phyloP scores from a whole-genome alignment of 2,113 vertebrate species.

The Apteryx mantelli region DNA sequence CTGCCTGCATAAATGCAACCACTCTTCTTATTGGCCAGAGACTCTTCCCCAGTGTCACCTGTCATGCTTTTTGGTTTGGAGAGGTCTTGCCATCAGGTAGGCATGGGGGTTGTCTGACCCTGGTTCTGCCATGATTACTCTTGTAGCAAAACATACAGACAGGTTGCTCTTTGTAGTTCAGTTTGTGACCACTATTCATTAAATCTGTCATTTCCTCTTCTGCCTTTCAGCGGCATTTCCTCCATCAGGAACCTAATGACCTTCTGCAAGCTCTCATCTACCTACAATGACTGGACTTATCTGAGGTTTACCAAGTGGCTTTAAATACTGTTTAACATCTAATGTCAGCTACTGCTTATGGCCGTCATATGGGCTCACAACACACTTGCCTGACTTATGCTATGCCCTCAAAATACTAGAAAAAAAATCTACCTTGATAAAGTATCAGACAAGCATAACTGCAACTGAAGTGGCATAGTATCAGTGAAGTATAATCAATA shows the following conservation, averaged over 20 bases:
- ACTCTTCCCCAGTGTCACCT: neutral
- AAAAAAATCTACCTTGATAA: neutral
- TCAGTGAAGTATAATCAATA: neutral
- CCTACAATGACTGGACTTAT: conserved; percentile 7
- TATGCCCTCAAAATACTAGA: neutral
- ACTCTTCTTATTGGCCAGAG: neutral
- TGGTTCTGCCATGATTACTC: neutral
- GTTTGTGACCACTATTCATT: conserved; percentile 15
- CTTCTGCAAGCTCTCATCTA: conserved; percentile 26
- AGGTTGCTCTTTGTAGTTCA: neutral
- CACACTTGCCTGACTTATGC: neutral
- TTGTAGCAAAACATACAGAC: neutral
- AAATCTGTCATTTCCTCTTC: conserved; percentile 64
- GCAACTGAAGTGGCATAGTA: neutral
- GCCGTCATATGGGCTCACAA: neutral
- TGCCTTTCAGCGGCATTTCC: conserved; percentile 58
- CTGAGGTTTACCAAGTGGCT: conserved; percentile 41
- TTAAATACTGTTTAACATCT: neutral
- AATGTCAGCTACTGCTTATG: neutral
- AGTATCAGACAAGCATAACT: neutral
- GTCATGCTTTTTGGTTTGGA: neutral
- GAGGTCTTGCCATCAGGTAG: neutral
- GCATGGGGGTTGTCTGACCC: neutral
- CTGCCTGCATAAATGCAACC: neutral
- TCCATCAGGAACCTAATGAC: conserved; percentile 57